Base-by-base conservation (phyloP, 2,888 invertebrate species). In the Ichneumoninae sp. region DNA sequence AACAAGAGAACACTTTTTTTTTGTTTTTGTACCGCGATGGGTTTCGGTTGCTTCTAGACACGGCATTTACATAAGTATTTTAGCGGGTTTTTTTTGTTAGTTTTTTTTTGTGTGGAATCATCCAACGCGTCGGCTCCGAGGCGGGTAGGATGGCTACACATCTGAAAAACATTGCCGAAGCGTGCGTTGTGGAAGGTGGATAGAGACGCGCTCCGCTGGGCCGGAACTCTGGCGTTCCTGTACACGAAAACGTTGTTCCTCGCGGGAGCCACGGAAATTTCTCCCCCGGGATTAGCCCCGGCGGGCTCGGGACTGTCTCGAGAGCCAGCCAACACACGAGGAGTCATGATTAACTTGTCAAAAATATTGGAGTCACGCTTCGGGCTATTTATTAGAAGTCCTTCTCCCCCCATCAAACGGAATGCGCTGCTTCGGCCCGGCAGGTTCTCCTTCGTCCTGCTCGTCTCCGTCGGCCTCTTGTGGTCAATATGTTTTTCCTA, bases 321-420 rank as follows among this genome's bases (percentile, higher is more conserved):
- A 63, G 63, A 33, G 30, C 26, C 71, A 65, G 81, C 86, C 82
- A 16, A 75, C 71, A 44, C 87, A 87, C 88, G 79, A 82, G 79
- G 82, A 76, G 78, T 82, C 85, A 89, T 92, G 92, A 93, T 93
- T 93, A 92, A 93, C 91, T 92, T 92, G 93, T 93, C 93, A 92
- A 91, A 92, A 92, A 92, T 89, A 87, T 89, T 89, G 90, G 89
- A 93, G 92, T 93, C 92, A 93, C 89, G 91, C 91, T 90, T 89
- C 88, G 89, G 89, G 88, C 91, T 91, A 92, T 92, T 92, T 91
- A 92, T 92, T 93, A 93, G 76, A 82, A 83, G 78, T 85, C 71
- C 70, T 70, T 52, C 75, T 52, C 44, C n/a, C 74, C 40, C 71
- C 74, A 40, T 66, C 16, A 52, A 68, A 10, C 70, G 76, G 77